Evolutionary conservation across 2,797 vertebrate genomes (phyloP).

Genomic region (Pangasius djambal): DNA sequence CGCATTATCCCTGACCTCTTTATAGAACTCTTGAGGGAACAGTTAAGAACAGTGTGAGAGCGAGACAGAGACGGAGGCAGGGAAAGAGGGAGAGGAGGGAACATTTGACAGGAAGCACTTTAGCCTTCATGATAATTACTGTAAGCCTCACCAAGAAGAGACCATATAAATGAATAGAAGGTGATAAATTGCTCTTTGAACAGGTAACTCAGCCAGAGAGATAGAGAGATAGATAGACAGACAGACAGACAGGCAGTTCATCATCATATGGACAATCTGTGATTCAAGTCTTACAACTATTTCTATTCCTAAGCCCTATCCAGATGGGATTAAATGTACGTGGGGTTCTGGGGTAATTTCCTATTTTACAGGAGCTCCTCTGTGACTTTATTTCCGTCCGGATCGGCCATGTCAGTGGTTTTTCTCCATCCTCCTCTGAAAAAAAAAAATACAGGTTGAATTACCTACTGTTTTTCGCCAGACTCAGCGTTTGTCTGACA

Average conservation of each 20-base stretch:
- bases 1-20: conserved; percentile 18
- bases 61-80: not conserved
- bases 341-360: not conserved
- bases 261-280: too few species aligned
- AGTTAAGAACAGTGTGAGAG: conserved; percentile 2
- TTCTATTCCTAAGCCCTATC: not conserved
- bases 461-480: too few species aligned
- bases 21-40: not conserved
- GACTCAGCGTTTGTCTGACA: too few species aligned
- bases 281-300: not conserved
- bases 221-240: conserved; percentile 11
- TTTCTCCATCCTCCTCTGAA: not conserved
- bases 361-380: not conserved
- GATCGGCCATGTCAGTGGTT: not conserved
- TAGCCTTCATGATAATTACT: conserved; percentile 40
- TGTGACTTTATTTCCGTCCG: not conserved
- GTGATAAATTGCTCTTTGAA: conserved; percentile 30
- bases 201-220: not conserved
- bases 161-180: conserved; percentile 32
- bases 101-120: conserved; percentile 44
- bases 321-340: not conserved
- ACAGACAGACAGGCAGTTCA: not conserved
- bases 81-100: not conserved
- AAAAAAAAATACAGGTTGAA: too few species aligned
- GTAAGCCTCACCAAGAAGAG: conserved; percentile 34